Evolutionary conservation across 1,140 invertebrate species (phyloP).

Genomic region (Tenebrio molitor): DNA sequence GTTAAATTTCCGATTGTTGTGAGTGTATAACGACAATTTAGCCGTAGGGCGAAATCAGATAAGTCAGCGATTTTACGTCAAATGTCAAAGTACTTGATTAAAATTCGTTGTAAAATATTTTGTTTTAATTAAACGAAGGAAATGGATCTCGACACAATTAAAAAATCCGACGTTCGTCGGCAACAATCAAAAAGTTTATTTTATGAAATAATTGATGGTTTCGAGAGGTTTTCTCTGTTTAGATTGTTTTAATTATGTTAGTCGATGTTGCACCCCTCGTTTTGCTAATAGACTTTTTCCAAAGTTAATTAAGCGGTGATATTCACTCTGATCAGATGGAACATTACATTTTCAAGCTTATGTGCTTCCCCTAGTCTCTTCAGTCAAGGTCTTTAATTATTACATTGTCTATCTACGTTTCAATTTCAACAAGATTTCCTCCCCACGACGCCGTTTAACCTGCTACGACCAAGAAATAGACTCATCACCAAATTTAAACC

Average conservation of each 20-base stretch:
- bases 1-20: neutral
- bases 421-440: no score
- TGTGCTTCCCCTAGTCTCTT: neutral
- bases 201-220: conserved; percentile 10
- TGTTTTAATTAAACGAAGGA: conserved; percentile 27
- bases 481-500: no score
- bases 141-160: conserved; percentile 5
- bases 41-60: conserved; percentile 12
- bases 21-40: neutral
- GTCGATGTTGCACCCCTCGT: conserved; percentile 12
- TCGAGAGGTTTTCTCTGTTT: neutral
- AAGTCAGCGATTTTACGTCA: conserved; percentile 31
- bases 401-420: conserved; percentile 36
- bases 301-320: conserved; percentile 18
- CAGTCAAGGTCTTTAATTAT: conserved; percentile 26
- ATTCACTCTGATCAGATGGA: conserved; percentile 29
- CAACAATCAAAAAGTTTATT: conserved; percentile 2
- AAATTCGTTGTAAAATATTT: conserved; percentile 31
- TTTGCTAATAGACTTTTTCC: conserved; percentile 28
- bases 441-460: no score
- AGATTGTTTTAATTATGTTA: conserved; percentile 22
- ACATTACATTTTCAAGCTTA: conserved; percentile 40
- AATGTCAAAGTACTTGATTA: conserved; percentile 17
- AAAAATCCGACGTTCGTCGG: neutral
- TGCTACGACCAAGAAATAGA: no score